Percentiles rank a stretch among this genome's conserved stretches.
phyloP scores from a whole-genome alignment of 2,113 vertebrate genomes.

The Talpa occidentalis region DNA sequence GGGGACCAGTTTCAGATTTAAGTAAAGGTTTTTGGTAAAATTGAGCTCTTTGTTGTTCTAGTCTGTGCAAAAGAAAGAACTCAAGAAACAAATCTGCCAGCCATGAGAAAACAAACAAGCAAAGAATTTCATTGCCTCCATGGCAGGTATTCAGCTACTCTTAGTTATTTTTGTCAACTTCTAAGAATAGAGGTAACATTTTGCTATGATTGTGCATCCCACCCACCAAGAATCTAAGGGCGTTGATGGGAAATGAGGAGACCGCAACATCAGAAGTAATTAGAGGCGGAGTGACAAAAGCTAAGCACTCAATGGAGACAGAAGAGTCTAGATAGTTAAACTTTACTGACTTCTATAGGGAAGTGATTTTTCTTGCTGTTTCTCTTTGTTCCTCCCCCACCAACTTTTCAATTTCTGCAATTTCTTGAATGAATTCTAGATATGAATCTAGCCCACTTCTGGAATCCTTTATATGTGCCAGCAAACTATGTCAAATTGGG shows the following conservation, averaged over 20 bases:
- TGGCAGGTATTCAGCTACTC: not conserved
- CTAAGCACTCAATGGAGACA: not conserved
- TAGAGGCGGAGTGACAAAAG: not conserved
- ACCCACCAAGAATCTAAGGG: not conserved
- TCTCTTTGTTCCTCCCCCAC: conserved; percentile 14
- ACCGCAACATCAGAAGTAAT: not conserved
- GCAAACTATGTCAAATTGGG: conserved; percentile 20
- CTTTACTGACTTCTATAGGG: not conserved
- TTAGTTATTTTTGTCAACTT: not conserved
- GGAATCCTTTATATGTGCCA: conserved; percentile 41
- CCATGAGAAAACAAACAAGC: not conserved
- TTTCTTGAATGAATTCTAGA: conserved; percentile 60
- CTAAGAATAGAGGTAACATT: not conserved
- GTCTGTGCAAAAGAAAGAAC: conserved; percentile 21
- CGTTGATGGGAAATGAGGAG: not conserved
- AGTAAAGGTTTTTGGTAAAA: conserved; percentile 30
- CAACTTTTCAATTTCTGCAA: conserved; percentile 51
- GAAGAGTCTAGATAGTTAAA: not conserved
- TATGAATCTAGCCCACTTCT: conserved; percentile 32
- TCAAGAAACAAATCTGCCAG: not conserved
- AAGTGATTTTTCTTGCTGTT: not conserved
- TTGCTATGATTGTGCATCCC: not conserved
- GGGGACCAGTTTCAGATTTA: not conserved
- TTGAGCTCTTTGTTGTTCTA: not conserved
- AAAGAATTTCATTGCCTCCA: not conserved